These are phyloP conservation scores for Gadus chalcogrammus DNA, from an alignment of 2,113 vertebrate species.

Conservation along the genomic window DNA sequence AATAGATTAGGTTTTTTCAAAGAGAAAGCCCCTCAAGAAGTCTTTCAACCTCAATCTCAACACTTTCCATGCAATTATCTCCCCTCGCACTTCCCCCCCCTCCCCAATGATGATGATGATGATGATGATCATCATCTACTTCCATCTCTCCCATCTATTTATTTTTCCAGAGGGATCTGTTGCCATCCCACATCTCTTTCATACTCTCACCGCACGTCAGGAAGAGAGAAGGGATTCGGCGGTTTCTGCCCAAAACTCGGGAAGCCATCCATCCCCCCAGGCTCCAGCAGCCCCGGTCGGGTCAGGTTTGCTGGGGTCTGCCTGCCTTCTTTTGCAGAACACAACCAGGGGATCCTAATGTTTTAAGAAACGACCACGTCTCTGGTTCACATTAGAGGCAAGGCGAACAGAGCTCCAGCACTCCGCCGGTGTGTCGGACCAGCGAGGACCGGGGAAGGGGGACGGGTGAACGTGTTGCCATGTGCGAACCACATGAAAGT, in stretches of 20 bases:
- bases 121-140: constrained; percentile 20
- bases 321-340: constrained; percentile 3
- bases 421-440: constrained; percentile 40
- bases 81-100: constrained; percentile 16
- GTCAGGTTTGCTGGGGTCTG: constrained; percentile 24
- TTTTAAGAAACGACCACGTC: constrained; percentile 53
- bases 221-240: constrained; percentile 33
- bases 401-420: constrained; percentile 51
- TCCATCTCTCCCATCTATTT: constrained; percentile 16
- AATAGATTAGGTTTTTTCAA: constrained; percentile 11
- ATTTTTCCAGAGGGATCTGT: constrained; percentile 24
- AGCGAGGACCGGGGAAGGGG: constrained; percentile 42
- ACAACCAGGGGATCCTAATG: constrained; percentile 16
- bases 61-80: constrained; percentile 31
- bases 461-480: constrained; percentile 46
- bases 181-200: constrained; percentile 35
- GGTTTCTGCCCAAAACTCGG: constrained; percentile 49
- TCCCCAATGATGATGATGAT: neutral
- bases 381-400: constrained; percentile 79
- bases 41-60: constrained; percentile 32
- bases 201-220: constrained; percentile 56
- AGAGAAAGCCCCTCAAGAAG: constrained; percentile 63
- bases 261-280: constrained; percentile 35
- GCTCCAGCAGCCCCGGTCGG: constrained; percentile 30
- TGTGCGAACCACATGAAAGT: constrained; percentile 71